Conservation (phyloP, 2,113 vertebrate species). For the Dipodomys spectabilis region DNA sequence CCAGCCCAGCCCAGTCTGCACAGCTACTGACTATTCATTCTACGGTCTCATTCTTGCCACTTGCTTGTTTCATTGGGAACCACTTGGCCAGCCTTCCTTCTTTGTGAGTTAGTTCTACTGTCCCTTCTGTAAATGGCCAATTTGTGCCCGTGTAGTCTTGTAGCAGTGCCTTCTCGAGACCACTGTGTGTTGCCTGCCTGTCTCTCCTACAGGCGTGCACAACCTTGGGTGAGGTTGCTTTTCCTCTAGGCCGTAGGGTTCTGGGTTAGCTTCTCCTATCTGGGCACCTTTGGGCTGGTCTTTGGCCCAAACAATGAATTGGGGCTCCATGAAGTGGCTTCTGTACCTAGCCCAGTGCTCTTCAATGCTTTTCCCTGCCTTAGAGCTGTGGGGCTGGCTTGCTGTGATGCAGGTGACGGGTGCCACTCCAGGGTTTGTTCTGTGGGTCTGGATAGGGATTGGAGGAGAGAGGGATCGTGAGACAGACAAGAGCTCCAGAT, state of each 20-base stretch:
- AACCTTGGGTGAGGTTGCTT: not conserved
- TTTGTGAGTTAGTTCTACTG: not conserved
- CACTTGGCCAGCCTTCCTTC: not conserved
- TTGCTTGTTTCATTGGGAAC: not conserved
- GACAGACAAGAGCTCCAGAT: too few species aligned
- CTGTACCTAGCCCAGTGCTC: not conserved
- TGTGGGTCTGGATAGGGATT: not conserved
- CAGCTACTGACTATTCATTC: not conserved
- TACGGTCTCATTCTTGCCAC: not conserved
- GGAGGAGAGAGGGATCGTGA: not conserved
- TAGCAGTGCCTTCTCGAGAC: accelerated
- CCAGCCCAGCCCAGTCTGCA: not conserved
- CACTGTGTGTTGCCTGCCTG: not conserved
- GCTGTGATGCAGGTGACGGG: too few species aligned
- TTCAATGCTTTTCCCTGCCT: not conserved
- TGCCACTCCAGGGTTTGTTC: not conserved
- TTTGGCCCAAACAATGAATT: not conserved
- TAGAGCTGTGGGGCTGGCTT: not conserved
- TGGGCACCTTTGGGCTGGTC: not conserved
- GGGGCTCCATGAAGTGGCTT: not conserved
- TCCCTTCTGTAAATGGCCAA: not conserved
- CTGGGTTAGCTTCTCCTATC: too few species aligned
- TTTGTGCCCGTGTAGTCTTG: not conserved
- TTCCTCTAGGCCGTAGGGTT: not conserved
- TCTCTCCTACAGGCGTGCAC: not conserved